Evolutionary conservation across 2,113 vertebrate species (phyloP).

Genomic region (Caranx melampygus): DNA sequence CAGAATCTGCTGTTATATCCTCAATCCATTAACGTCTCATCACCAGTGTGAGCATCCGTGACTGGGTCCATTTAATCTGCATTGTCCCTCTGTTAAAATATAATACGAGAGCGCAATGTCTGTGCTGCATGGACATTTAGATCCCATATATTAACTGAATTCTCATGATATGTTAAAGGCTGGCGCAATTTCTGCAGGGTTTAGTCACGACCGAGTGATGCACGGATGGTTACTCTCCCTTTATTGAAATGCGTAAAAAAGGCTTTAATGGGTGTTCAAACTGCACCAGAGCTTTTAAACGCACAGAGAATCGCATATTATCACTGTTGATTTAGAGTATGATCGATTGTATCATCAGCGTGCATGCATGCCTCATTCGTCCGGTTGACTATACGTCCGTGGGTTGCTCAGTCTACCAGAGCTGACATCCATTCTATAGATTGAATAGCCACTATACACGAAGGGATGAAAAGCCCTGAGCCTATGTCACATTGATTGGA

Average conservation of each 20-base stretch:
- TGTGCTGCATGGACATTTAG: neutral
- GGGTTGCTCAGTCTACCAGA: neutral
- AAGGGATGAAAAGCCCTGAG: neutral
- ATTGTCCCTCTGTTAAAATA: neutral
- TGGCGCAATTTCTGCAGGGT: neutral
- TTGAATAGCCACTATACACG: neutral
- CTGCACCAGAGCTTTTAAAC: neutral
- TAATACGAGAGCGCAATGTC: neutral
- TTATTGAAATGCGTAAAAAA: slow-evolving; percentile 14
- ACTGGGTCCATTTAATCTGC: slow-evolving; percentile 13
- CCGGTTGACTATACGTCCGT: neutral
- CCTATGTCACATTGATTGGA: neutral
- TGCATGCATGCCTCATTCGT: neutral
- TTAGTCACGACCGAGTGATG: neutral
- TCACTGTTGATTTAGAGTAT: too few relatives aligned
- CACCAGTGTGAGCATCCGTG: neutral
- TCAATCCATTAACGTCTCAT: neutral
- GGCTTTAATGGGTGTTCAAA: neutral
- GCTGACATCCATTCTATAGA: neutral
- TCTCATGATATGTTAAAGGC: neutral
- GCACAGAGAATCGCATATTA: neutral
- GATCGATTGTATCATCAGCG: neutral
- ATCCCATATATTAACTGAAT: neutral
- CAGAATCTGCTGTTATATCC: neutral
- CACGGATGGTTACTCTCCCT: neutral